These are phyloP conservation scores for Lepus europaeus DNA, from an alignment of 2,113 vertebrate species.

Conservation along the genomic window DNA sequence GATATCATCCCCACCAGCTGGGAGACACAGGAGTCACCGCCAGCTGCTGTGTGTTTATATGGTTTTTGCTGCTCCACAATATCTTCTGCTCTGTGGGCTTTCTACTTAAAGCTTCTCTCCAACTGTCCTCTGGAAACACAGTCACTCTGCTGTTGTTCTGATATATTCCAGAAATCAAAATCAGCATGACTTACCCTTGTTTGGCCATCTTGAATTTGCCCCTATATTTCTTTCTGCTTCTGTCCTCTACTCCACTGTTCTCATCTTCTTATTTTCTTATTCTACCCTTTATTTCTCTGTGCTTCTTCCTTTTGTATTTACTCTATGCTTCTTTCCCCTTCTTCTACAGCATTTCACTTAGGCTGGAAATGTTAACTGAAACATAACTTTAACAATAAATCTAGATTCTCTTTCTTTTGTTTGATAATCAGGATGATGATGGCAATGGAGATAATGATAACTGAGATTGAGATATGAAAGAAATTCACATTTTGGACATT, in stretches of 20 bases:
- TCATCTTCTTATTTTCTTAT: not conserved
- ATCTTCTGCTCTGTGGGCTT: too few species aligned
- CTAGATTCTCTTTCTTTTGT: not conserved
- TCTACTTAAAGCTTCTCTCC: too few species aligned
- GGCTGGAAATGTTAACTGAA: not conserved
- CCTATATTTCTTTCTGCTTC: not conserved
- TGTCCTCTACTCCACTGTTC: not conserved
- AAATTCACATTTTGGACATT: slow-evolving; percentile 22
- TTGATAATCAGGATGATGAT: not conserved
- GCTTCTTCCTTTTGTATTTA: not conserved
- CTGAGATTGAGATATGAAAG: not conserved
- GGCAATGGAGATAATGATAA: not conserved
- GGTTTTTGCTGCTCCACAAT: too few species aligned
- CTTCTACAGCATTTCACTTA: not conserved
- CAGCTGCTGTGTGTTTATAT: too few species aligned
- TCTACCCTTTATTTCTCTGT: not conserved
- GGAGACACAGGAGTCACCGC: too few species aligned
- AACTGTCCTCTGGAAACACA: too few species aligned
- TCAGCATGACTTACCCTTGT: too few species aligned
- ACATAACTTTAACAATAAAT: not conserved
- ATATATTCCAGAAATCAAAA: too few species aligned
- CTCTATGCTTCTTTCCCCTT: not conserved
- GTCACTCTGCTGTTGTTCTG: too few species aligned
- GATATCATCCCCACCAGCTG: too few species aligned
- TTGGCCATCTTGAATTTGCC: too few species aligned